Evolutionary conservation across 1,140 invertebrate species (phyloP).

Genomic region (Formica exsecta): DNA sequence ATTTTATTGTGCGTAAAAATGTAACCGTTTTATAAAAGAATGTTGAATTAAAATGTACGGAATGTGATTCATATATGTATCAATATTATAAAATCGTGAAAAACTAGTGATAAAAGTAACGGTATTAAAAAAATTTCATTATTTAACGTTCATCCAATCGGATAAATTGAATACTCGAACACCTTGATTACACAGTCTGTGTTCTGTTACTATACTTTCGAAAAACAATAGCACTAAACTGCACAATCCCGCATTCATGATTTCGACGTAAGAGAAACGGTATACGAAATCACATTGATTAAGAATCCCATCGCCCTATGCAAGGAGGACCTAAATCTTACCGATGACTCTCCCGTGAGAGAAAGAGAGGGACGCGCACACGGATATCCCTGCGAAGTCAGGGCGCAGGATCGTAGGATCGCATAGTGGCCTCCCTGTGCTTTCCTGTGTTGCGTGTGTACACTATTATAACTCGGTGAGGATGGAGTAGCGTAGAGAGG

Average conservation of each 20-base stretch:
- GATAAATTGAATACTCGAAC: background rate
- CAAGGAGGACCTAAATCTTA: constrained; percentile 1
- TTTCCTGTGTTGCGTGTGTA: constrained; percentile 60
- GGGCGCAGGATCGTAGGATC: constrained; percentile 77
- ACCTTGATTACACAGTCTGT: background rate
- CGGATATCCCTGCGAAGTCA: background rate
- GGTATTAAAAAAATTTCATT: background rate
- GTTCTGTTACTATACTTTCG: background rate
- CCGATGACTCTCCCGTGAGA: background rate
- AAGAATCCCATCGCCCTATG: constrained; percentile 14
- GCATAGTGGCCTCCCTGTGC: background rate
- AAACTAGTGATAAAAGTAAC: background rate
- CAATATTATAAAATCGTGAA: background rate
- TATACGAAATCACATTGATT: constrained; percentile 20
- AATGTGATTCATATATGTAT: background rate
- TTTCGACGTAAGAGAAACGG: background rate
- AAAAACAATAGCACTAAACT: background rate
- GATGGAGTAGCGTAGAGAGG: constrained; percentile 42
- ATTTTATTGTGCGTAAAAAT: background rate
- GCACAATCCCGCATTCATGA: background rate
- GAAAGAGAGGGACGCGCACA: background rate
- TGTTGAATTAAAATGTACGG: background rate
- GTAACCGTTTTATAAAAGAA: background rate
- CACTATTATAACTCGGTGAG: constrained; percentile 41
- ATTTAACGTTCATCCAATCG: background rate